phyloP scores from a whole-genome alignment of 1,140 invertebrate genomes.

The Psix sp. region DNA sequence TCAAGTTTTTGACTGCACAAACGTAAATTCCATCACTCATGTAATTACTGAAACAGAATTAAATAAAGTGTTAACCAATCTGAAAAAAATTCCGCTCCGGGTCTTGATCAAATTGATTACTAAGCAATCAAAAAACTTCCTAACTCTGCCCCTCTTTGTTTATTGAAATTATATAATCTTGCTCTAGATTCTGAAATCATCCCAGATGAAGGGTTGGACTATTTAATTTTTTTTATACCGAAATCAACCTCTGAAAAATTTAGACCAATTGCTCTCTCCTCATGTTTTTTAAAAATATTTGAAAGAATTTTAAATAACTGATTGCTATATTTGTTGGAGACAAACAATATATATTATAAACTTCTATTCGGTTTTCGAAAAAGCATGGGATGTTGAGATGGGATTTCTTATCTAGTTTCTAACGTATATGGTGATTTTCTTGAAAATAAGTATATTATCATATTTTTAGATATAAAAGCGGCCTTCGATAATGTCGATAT shows the following conservation, averaged over 20 bases:
- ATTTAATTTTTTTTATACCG: conserved; percentile 3
- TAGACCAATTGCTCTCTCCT: no score
- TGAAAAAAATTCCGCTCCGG: no score
- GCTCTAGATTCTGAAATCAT: not conserved
- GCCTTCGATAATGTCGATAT: conserved; percentile 24
- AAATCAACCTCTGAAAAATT: no score
- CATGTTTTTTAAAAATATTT: no score
- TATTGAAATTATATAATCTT: conserved; percentile 1
- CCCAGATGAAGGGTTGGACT: not conserved
- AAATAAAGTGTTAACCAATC: no score
- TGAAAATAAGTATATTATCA: not conserved
- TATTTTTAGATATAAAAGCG: conserved; percentile 22
- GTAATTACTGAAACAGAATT: no score
- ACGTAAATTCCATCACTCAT: no score
- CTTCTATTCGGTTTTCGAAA: not conserved
- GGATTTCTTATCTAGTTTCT: not conserved
- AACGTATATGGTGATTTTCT: conserved; percentile 1
- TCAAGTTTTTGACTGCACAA: no score
- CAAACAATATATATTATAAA: not conserved
- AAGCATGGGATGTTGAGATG: not conserved
- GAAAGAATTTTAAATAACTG: no score
- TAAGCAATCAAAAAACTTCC: not conserved
- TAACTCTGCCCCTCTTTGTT: not conserved
- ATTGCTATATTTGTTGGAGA: no score
- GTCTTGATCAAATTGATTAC: not conserved